Evolutionary conservation across 2,113 vertebrate genomes (phyloP).

Genomic region (Ageneiosus marmoratus): DNA sequence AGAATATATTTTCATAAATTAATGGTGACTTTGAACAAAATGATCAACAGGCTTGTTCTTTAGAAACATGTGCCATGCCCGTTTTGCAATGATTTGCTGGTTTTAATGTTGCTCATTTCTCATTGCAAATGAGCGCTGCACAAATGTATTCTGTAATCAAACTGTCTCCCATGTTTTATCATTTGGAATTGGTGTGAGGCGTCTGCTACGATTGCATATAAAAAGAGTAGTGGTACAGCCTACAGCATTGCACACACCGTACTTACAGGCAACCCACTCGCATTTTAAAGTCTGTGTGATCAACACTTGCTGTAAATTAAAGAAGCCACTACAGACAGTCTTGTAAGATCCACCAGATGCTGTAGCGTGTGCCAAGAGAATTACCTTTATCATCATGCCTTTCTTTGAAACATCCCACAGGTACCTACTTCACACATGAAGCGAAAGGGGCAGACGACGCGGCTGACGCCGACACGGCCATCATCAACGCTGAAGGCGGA

Average conservation of each 20-base stretch:
- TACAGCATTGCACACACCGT: constrained; percentile 16
- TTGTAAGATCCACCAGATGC: constrained; percentile 36
- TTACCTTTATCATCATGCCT: constrained; percentile 44
- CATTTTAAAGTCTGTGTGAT: constrained; percentile 40
- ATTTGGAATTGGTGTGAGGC: constrained; percentile 39
- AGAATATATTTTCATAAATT: constrained; percentile 60
- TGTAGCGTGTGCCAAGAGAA: constrained; percentile 1
- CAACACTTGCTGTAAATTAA: constrained; percentile 49
- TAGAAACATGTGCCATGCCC: constrained; percentile 33
- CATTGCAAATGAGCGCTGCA: constrained; percentile 34
- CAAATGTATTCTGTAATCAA: constrained; percentile 50
- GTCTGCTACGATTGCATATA: constrained; percentile 38
- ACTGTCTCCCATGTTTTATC: constrained; percentile 50
- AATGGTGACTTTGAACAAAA: constrained; percentile 52
- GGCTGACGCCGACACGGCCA: constrained; percentile 96
- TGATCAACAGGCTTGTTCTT: constrained; percentile 44
- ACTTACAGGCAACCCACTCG: constrained; percentile 18
- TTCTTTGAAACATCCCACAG: constrained; percentile 69
- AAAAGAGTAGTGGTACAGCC: constrained; percentile 33
- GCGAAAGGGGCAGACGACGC: constrained; percentile 98
- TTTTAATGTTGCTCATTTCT: constrained; percentile 48
- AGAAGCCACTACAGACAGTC: constrained; percentile 41
- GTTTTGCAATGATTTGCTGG: constrained; percentile 28
- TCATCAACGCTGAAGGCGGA: constrained; percentile 98
- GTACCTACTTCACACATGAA: constrained; percentile 99